Evolutionary conservation across 2,888 invertebrate genomes (phyloP).

Genomic region (Drosophila rellima): DNA sequence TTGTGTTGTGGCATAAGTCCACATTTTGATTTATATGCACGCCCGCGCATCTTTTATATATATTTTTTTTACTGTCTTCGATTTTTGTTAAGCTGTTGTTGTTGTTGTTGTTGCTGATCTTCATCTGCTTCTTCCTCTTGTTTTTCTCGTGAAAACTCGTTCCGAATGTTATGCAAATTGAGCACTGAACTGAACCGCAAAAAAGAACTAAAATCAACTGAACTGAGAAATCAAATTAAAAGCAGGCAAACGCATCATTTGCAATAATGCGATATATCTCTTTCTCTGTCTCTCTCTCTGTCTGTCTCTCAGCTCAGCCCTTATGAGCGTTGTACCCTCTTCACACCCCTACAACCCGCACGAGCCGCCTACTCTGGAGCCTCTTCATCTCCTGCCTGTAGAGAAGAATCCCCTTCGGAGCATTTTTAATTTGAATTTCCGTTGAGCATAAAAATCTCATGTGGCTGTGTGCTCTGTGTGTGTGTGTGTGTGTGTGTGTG

Average conservation of each 20-base stretch:
- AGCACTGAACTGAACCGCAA: constrained; percentile 30
- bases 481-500: not conserved
- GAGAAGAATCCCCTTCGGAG: constrained; percentile 48
- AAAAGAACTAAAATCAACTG: constrained; percentile 26
- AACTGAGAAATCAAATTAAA: constrained; percentile 72
- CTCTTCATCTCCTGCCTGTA: not conserved
- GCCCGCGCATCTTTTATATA: constrained; percentile 73
- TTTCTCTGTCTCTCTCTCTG: not conserved
- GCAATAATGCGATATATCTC: constrained; percentile 2
- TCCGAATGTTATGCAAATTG: constrained; percentile 52
- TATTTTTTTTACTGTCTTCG: constrained; percentile 48
- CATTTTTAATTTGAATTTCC: constrained; percentile 84
- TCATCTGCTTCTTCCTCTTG: constrained; percentile 29
- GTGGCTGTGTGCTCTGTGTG: constrained; percentile 19
- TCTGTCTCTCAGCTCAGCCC: constrained; percentile 31
- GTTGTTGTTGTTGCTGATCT: constrained; percentile 32
- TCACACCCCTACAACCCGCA: not conserved
- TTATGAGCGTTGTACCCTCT: constrained; percentile 11
- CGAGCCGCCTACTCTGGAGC: not conserved
- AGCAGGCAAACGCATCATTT: constrained; percentile 64
- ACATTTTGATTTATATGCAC: constrained; percentile 84
- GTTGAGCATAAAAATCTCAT: constrained; percentile 73
- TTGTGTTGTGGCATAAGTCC: constrained; percentile 69
- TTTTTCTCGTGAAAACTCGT: constrained; percentile 40
- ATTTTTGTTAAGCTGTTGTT: constrained; percentile 34